These are phyloP conservation scores for Entomyzon cyanotis DNA, from an alignment of 2,113 vertebrate genomes.

Conservation along the genomic window DNA sequence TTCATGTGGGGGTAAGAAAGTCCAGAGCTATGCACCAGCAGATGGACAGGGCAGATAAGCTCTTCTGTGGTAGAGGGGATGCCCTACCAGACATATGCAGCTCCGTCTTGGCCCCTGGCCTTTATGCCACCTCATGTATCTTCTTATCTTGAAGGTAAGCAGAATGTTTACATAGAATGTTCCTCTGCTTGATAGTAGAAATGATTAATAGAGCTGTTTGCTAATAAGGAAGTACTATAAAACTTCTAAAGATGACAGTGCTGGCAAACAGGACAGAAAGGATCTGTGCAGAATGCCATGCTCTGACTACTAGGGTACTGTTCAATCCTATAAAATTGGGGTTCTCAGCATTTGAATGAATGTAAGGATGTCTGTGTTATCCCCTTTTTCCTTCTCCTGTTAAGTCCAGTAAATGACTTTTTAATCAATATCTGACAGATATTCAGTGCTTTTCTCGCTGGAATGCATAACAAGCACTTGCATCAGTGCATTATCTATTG, in stretches of 20 bases:
- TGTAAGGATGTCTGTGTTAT: neutral
- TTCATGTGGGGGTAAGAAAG: too few species aligned
- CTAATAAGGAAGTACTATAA: neutral
- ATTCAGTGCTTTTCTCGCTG: neutral
- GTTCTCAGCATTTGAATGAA: neutral
- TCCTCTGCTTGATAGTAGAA: neutral
- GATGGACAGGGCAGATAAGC: too few species aligned
- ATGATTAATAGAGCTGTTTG: neutral
- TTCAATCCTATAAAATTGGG: neutral
- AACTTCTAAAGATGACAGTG: neutral
- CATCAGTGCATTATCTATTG: neutral
- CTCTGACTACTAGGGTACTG: neutral
- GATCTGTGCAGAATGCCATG: neutral
- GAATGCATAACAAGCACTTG: neutral
- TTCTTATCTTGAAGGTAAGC: neutral
- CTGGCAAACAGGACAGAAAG: neutral
- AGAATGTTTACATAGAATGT: neutral
- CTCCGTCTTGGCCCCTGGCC: neutral
- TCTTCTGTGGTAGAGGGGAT: too few species aligned
- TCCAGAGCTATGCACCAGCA: too few species aligned
- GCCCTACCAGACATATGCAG: neutral
- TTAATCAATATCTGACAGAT: neutral
- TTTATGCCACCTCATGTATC: neutral
- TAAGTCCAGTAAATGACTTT: neutral
- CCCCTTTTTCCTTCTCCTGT: neutral